These are phyloP conservation scores for Varecia variegata DNA, from an alignment of 2,797 vertebrate species.

Conservation along the genomic window DNA sequence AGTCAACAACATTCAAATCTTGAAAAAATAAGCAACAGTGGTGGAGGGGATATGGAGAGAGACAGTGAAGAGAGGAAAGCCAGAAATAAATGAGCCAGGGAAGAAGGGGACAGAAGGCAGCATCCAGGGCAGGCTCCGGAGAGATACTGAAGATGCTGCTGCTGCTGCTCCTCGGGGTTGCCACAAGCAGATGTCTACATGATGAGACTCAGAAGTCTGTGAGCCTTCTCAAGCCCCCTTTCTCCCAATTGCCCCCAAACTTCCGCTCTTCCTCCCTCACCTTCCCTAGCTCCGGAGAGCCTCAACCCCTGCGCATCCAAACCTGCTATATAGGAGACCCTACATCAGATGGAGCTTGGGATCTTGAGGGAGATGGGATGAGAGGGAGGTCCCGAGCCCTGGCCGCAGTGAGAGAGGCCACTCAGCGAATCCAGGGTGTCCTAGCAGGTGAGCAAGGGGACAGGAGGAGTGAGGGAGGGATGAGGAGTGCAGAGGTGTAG, in stretches of 20 bases:
- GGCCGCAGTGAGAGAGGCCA: conserved; percentile 82
- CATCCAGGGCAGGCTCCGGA: background rate
- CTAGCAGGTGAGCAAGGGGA: conserved; percentile 78
- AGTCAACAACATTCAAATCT: conserved; percentile 36
- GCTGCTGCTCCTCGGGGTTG: conserved; percentile 67
- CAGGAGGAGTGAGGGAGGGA: conserved; percentile 54
- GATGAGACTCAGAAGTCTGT: conserved; percentile 67
- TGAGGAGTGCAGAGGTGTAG: background rate
- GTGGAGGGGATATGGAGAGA: background rate
- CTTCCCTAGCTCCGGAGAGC: background rate
- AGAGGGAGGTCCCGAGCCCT: conserved; percentile 1
- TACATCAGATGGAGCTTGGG: conserved; percentile 62
- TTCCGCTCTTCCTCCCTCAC: background rate
- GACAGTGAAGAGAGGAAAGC: background rate
- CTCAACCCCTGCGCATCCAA: conserved; percentile 87
- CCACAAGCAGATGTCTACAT: conserved; percentile 58
- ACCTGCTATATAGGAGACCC: conserved; percentile 80
- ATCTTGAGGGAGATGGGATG: conserved; percentile 72
- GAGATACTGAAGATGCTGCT: background rate
- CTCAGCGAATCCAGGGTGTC: conserved; percentile 66
- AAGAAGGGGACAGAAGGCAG: background rate
- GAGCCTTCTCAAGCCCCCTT: conserved; percentile 42
- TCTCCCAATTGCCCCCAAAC: background rate
- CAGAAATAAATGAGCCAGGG: background rate
- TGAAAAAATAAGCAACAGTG: background rate